A percentile compares a stretch with the other conserved stretches of the same genome.
These are phyloP conservation scores for Varanus salvator DNA, from an alignment of 2,113 vertebrate genomes.

Conservation along the genomic window DNA sequence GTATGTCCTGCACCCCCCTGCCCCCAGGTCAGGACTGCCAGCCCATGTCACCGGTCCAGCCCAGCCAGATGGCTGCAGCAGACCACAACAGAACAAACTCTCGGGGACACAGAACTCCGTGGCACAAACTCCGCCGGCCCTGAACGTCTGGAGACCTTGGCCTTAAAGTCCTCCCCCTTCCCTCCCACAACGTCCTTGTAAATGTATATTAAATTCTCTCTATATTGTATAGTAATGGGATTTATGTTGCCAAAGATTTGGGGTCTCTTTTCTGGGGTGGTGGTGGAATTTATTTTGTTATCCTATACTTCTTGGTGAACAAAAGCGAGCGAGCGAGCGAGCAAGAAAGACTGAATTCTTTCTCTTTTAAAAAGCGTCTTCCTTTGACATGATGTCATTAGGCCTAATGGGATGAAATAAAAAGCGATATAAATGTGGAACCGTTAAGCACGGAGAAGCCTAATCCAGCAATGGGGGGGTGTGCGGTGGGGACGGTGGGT, in stretches of 20 bases:
- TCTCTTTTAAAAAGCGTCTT: neutral
- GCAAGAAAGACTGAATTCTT: neutral
- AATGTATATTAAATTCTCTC: slow-evolving; percentile 29
- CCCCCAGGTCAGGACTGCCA: neutral
- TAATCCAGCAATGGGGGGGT: neutral
- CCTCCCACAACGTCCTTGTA: neutral
- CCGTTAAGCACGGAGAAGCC: neutral
- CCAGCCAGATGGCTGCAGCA: neutral
- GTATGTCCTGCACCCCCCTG: neutral
- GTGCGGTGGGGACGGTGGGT: too few relatives aligned
- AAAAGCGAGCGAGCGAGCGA: too few relatives aligned
- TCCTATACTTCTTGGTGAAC: neutral
- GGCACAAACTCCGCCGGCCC: neutral
- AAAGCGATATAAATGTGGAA: neutral
- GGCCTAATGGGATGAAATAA: neutral
- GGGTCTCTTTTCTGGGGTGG: neutral
- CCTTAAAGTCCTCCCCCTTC: neutral
- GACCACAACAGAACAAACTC: neutral
- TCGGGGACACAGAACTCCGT: neutral
- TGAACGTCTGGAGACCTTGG: slow-evolving; percentile 28
- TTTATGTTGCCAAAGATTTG: neutral
- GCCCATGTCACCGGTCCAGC: neutral
- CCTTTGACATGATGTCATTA: neutral
- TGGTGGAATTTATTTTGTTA: neutral
- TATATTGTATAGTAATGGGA: slow-evolving; percentile 1